These are phyloP conservation scores for Odocoileus virginianus DNA, from an alignment of 2,113 vertebrate species.

Conservation along the genomic window DNA sequence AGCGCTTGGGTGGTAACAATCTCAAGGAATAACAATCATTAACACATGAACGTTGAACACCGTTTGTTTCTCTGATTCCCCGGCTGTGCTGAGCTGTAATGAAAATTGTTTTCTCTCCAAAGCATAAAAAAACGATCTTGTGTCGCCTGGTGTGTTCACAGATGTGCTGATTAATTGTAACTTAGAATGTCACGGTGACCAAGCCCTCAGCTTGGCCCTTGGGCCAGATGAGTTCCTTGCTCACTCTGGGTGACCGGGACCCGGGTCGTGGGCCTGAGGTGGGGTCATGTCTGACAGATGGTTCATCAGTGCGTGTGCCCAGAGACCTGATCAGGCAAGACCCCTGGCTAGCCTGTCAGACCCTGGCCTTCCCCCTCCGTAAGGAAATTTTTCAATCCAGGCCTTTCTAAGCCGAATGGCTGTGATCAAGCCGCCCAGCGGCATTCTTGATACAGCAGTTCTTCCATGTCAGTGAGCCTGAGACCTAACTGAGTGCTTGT, in stretches of 20 bases:
- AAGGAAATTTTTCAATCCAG: neutral
- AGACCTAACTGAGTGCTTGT: neutral
- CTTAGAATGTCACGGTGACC: conserved; percentile 28
- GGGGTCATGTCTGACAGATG: neutral
- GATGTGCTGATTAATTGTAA: conserved; percentile 46
- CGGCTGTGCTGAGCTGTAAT: conserved; percentile 26
- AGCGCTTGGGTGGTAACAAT: neutral
- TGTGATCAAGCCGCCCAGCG: neutral
- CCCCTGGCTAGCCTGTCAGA: neutral
- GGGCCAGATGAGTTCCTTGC: neutral
- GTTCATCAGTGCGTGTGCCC: neutral
- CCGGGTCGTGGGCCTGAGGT: neutral
- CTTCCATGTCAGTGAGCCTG: neutral
- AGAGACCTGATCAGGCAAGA: neutral
- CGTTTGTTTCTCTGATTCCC: conserved; percentile 45
- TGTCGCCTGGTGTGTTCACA: conserved; percentile 34
- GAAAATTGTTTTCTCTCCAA: conserved; percentile 58
- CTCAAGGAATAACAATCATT: conserved; percentile 49
- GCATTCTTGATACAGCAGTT: rapidly evolving
- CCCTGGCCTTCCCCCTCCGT: neutral
- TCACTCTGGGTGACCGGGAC: neutral
- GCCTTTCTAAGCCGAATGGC: neutral
- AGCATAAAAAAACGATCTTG: conserved; percentile 12
- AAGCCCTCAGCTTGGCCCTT: neutral
- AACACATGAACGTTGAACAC: conserved; percentile 32